phyloP scores from a whole-genome alignment of 2,888 invertebrate genomes.

The Nezara viridula region DNA sequence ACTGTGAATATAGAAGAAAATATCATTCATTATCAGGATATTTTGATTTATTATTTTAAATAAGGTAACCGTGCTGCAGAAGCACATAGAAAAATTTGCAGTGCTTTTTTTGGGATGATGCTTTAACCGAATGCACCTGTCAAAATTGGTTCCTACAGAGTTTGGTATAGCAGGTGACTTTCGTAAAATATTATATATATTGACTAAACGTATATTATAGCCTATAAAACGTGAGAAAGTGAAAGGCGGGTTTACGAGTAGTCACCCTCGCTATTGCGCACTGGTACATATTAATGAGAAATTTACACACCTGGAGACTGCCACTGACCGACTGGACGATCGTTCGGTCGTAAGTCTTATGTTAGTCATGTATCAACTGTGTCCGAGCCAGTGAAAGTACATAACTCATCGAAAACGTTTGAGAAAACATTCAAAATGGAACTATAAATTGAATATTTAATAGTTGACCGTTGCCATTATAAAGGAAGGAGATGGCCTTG shows the following conservation, averaged over 20 bases:
- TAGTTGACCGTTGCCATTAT: no score
- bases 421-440: background rate
- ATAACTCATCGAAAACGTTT: background rate
- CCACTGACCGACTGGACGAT: background rate
- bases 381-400: background rate
- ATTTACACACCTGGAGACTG: background rate
- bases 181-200: background rate
- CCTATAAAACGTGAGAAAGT: background rate
- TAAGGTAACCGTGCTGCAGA: no score
- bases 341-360: background rate
- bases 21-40: no score
- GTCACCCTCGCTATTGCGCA: background rate
- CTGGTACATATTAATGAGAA: constrained; percentile 12
- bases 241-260: background rate
- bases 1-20: no score
- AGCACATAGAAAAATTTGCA: no score
- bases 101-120: no score
- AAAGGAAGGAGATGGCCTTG: no score
- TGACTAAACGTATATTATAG: background rate
- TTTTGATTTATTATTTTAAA: no score
- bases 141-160: no score
- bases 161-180: no score
- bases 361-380: background rate
- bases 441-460: no score
- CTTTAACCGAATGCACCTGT: no score